These are phyloP conservation scores for Heliconius hermathena DNA, from an alignment of 1,140 invertebrate genomes.

Conservation along the genomic window DNA sequence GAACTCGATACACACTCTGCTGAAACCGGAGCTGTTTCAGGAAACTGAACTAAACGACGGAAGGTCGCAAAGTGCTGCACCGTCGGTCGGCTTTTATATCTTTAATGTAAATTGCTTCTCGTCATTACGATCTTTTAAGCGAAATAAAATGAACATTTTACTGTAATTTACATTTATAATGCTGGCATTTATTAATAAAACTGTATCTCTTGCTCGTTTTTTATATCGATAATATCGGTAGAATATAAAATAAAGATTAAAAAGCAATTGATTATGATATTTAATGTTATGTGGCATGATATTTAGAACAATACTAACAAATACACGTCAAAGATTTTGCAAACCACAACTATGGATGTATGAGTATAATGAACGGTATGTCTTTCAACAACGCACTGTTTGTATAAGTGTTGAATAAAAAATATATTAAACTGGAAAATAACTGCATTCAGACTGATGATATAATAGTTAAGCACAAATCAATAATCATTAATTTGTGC, in stretches of 20 bases:
- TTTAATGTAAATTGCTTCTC: constrained; percentile 43
- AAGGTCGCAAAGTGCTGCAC: constrained; percentile 41
- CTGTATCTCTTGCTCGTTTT: not conserved
- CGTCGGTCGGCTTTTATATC: constrained; percentile 41
- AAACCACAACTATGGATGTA: not conserved
- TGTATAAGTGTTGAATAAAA: not conserved
- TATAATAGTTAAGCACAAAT: too few species aligned
- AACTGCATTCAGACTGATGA: not conserved
- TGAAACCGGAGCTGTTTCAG: constrained; percentile 38
- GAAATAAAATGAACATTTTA: constrained; percentile 27
- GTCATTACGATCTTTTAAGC: constrained; percentile 41
- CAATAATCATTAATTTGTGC: not conserved
- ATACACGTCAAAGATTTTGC: not conserved
- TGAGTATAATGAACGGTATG: not conserved
- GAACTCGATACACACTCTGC: constrained; percentile 32
- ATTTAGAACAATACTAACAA: not conserved
- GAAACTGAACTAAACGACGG: constrained; percentile 40
- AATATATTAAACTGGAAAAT: not conserved
- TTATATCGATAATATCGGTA: not conserved
- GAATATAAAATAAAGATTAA: not conserved
- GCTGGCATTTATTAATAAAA: not conserved
- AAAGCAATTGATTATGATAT: not conserved
- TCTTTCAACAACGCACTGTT: not conserved
- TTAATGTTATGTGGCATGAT: not conserved
- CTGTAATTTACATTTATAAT: constrained; percentile 19